These are phyloP conservation scores for Drosophila auraria DNA, from an alignment of 1,140 invertebrate genomes.

Conservation along the genomic window DNA sequence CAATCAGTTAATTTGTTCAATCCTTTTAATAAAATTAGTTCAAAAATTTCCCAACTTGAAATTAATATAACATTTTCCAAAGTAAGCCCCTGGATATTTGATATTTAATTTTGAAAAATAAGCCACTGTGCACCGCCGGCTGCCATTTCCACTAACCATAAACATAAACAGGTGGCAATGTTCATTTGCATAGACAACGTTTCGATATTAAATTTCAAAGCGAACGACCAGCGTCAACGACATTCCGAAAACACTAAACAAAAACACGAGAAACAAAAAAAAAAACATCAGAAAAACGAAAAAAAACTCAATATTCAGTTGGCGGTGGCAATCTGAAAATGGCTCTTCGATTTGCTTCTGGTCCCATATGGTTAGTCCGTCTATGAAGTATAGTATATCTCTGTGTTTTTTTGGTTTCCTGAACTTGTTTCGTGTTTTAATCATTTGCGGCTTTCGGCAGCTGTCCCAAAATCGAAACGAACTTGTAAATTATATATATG, in stretches of 20 bases:
- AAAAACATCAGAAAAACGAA: conserved; percentile 8
- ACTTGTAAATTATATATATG: conserved; percentile 63
- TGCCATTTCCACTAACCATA: conserved; percentile 67
- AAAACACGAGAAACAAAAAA: conserved; percentile 19
- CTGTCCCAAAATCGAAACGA: conserved; percentile 54
- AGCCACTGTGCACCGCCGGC: conserved; percentile 23
- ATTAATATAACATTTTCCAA: too few relatives aligned
- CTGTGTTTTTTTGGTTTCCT: conserved; percentile 25
- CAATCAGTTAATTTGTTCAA: neutral
- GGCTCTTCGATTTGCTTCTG: conserved; percentile 68
- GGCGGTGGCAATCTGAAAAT: conserved; percentile 65
- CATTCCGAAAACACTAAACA: conserved; percentile 59
- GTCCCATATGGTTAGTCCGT: conserved; percentile 16
- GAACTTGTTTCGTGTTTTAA: conserved; percentile 61
- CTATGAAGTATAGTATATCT: conserved; percentile 19
- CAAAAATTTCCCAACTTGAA: too few relatives aligned
- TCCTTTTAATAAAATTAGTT: neutral
- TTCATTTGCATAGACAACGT: conserved; percentile 84
- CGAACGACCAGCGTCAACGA: conserved; percentile 67
- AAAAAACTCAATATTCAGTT: conserved; percentile 35
- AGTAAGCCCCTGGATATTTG: neutral
- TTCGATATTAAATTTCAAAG: conserved; percentile 84
- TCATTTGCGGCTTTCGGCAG: conserved; percentile 63
- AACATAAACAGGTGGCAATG: conserved; percentile 84
- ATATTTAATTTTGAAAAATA: neutral